Evolutionary conservation across 30 jellyfish, hydroid and myxozoan species (phyloP).

Genomic region (Pelagia noctiluca): DNA sequence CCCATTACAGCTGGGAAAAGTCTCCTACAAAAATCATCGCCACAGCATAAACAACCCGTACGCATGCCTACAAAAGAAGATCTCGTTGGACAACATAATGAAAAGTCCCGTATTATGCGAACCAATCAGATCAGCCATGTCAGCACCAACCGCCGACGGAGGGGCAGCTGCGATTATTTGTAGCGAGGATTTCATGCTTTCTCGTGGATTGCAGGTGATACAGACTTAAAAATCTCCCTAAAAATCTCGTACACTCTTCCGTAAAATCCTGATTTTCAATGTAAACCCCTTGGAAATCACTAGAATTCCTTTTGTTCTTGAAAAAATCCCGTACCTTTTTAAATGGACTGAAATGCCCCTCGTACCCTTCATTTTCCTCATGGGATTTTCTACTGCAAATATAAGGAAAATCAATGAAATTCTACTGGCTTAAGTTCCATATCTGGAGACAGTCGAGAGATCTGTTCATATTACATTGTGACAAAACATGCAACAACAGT

Average conservation of each 20-base stretch:
- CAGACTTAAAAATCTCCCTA: too few relatives aligned
- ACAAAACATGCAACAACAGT: too few relatives aligned
- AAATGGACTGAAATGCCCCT: too few relatives aligned
- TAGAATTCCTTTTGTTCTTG: too few relatives aligned
- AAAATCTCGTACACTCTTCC: too few relatives aligned
- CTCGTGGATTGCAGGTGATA: constrained; percentile 76
- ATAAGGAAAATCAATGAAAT: too few relatives aligned
- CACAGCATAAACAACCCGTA: constrained; percentile 95
- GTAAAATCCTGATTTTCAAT: too few relatives aligned
- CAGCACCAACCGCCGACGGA: constrained; percentile 98
- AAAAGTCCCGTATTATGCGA: constrained; percentile 70
- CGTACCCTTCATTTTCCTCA: background rate
- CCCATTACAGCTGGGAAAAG: constrained; percentile 86
- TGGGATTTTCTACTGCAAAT: background rate
- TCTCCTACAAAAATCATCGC: constrained; percentile 85
- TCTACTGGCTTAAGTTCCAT: too few relatives aligned
- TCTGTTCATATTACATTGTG: too few relatives aligned
- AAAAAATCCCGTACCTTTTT: too few relatives aligned
- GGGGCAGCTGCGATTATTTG: constrained; percentile 98
- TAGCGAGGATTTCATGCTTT: constrained; percentile 83
- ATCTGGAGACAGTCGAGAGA: too few relatives aligned
- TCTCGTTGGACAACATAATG: constrained; percentile 74
- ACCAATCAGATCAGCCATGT: constrained; percentile 84
- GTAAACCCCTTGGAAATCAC: too few relatives aligned
- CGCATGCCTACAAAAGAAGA: constrained; percentile 77